These are phyloP conservation scores for Eustalomyia histrio DNA, from an alignment of 2,888 invertebrate genomes.

Conservation along the genomic window DNA sequence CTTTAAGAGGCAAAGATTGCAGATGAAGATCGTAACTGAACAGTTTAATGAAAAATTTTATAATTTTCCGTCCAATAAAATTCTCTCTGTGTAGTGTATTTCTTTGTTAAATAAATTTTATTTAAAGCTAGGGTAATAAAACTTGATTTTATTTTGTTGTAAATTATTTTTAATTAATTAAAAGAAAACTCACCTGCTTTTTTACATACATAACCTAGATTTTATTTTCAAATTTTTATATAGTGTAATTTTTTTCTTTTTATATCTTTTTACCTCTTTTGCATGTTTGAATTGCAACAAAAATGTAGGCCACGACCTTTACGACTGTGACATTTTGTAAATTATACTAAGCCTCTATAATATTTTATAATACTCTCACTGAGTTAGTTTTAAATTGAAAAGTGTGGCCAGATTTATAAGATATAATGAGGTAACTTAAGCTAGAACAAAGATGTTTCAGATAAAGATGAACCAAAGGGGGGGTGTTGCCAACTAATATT, in stretches of 20 bases:
- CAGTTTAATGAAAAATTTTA: too few relatives aligned
- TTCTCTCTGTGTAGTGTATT: neutral
- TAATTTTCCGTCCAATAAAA: too few relatives aligned
- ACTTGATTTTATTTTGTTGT: slow-evolving; percentile 23
- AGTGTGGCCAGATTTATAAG: slow-evolving; percentile 39
- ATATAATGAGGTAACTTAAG: too few relatives aligned
- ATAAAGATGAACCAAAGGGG: too few relatives aligned
- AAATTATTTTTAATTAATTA: slow-evolving; percentile 50
- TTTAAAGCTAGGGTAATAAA: neutral
- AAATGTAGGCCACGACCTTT: slow-evolving; percentile 58
- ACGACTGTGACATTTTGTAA: slow-evolving; percentile 55
- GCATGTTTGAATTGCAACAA: neutral
- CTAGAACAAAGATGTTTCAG: too few relatives aligned
- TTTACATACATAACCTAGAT: slow-evolving; percentile 52
- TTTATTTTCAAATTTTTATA: slow-evolving; percentile 13
- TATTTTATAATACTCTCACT: neutral
- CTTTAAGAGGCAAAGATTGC: too few relatives aligned
- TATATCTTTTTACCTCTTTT: slow-evolving; percentile 22
- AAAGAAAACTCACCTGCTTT: slow-evolving; percentile 48
- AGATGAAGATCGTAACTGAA: too few relatives aligned
- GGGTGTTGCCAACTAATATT: too few relatives aligned
- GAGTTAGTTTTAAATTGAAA: neutral
- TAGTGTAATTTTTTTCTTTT: slow-evolving; percentile 28
- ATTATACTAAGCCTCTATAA: neutral
- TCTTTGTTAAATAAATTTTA: slow-evolving; percentile 28